Evolutionary conservation across 2,888 invertebrate genomes (phyloP).

Genomic region (Trissolcus japonicus): DNA sequence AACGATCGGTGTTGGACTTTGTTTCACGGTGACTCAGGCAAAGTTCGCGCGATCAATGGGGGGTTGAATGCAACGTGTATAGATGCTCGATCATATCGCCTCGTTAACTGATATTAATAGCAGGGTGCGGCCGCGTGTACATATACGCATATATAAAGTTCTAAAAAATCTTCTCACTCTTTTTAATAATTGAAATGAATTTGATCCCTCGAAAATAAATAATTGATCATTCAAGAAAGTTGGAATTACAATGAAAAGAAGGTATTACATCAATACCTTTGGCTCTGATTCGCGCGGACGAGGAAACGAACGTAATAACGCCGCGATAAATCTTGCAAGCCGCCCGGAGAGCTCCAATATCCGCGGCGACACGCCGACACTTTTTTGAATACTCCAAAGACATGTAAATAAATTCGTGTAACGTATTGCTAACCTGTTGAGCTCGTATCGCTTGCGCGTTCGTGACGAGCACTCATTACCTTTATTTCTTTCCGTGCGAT

Average conservation of each 20-base stretch:
- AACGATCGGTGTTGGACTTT: slow-evolving; percentile 57
- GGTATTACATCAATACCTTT: background rate
- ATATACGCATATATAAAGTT: slow-evolving; percentile 13
- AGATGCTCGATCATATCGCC: slow-evolving; percentile 73
- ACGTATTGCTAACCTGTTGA: slow-evolving; percentile 75
- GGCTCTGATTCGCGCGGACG: slow-evolving; percentile 11
- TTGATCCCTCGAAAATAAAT: slow-evolving; percentile 69
- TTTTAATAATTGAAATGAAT: slow-evolving; percentile 73
- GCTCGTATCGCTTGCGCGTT: slow-evolving; percentile 65
- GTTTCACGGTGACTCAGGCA: slow-evolving; percentile 60
- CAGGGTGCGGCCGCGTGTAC: slow-evolving; percentile 70
- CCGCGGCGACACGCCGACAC: slow-evolving; percentile 45
- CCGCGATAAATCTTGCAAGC: slow-evolving; percentile 34
- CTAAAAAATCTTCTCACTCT: slow-evolving; percentile 60
- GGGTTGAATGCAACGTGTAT: slow-evolving; percentile 55
- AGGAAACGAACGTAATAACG: slow-evolving; percentile 37
- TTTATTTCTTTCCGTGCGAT: slow-evolving; percentile 64
- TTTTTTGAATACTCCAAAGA: slow-evolving; percentile 60
- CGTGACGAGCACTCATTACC: slow-evolving; percentile 75
- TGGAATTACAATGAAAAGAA: too few species aligned
- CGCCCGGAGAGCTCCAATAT: slow-evolving; percentile 39
- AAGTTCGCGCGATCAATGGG: slow-evolving; percentile 54
- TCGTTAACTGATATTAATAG: slow-evolving; percentile 77
- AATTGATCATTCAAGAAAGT: background rate
- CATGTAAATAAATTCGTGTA: slow-evolving; percentile 73